Base-by-base conservation (phyloP, 2,888 invertebrate species). In the Dasypolia templi region DNA sequence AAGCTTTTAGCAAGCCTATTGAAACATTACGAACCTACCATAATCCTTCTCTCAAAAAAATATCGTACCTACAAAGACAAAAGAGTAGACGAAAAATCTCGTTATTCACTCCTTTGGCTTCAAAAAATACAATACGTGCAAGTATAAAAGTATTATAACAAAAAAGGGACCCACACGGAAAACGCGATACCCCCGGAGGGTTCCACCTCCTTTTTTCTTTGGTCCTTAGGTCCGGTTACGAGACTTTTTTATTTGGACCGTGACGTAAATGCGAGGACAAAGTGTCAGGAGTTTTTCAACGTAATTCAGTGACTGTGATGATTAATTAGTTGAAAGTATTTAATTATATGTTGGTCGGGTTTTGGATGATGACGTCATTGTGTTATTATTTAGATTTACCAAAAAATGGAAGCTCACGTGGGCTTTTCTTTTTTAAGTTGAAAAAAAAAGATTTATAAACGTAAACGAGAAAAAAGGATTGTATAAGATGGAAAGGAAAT, bases 271-370 rank as follows among this genome's bases (percentile, higher is more conserved):
- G 68, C 72, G 77, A 85, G 71, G 72, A 72, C 26, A 68, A 78
- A 75, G 55, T 79, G 75, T 62, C 75, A 64, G 44, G 73, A 79
- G 67, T 64, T 79, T 85, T 85, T 81, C 58, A 81, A 81, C 75
- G 74, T 74, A 74, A 85, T 72, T 74, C 51, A 66, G 75, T 69
- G 35, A 56, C 69, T 75, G 66, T 22, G 51, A 77, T 86, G 86
- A 86, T 86, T 85, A 86, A 86, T 86, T 86, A 79, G 56, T 51
- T 53, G 6, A 71, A 86, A 80, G 61, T 81, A 79, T 80, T 83
- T 66, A 55, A 64, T 65, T 55, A 68, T 55, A 44, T 26, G 9
- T 73, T 79, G 11, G 19, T 55, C 70, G 44, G 56, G 49, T 72
- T 75, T 35, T 67, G 35, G 44, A 9, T 39, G 64, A n/a, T 71